These are phyloP conservation scores for Alces alces DNA, from an alignment of 2,113 vertebrate species.

Conservation along the genomic window DNA sequence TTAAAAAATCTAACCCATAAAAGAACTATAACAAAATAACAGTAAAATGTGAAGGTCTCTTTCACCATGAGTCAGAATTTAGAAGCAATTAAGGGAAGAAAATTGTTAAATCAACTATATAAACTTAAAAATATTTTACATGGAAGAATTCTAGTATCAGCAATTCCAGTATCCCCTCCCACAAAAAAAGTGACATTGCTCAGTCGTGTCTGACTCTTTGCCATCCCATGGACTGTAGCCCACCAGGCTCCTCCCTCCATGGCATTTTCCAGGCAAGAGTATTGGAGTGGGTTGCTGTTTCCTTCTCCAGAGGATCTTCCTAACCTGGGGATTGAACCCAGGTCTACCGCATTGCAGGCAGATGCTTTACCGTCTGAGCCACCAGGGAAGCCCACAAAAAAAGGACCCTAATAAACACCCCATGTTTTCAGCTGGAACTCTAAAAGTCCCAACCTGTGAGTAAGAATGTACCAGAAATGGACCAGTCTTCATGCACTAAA, in stretches of 20 bases:
- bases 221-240: too few species aligned
- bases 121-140: not conserved
- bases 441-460: not conserved
- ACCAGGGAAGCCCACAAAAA: not conserved
- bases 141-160: not conserved
- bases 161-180: not conserved
- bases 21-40: not conserved
- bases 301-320: too few species aligned
- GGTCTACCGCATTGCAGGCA: too few species aligned
- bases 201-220: too few species aligned
- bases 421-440: not conserved
- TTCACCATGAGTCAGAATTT: not conserved
- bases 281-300: too few species aligned
- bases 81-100: not conserved
- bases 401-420: not conserved
- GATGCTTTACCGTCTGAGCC: too few species aligned
- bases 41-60: not conserved
- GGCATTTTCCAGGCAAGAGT: too few species aligned
- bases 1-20: not conserved
- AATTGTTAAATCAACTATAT: not conserved
- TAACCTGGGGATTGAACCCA: too few species aligned
- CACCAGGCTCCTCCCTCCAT: too few species aligned
- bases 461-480: not conserved
- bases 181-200: not conserved
- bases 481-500: not conserved